Base-by-base conservation (phyloP, 2,113 vertebrate genomes). In the Gadus macrocephalus region DNA sequence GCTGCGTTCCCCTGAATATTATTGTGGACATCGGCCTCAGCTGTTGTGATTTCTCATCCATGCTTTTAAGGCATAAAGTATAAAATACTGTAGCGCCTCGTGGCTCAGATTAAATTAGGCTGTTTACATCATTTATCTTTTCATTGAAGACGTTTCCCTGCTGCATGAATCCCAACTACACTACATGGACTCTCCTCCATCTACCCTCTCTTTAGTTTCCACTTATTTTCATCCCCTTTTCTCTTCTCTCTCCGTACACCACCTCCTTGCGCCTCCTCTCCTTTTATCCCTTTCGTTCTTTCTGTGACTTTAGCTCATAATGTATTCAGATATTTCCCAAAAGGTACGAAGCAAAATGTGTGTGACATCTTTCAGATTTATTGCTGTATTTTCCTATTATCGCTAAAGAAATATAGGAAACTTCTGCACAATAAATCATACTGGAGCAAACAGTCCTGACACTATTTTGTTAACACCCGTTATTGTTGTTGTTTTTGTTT, bases 361-460 rank as follows among this genome's bases (percentile, higher is more conserved):
- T 58, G 42, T 92, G 90, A 92, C 91, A 90, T 88, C 42, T 90
- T 92, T 73, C 88, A 92, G 91, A 92, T 92, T 91, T 92, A 92
- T 92, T 91, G 88, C 90, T 88, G 87, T 90, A 91, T 91, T 91
- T 92, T 91, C 86, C 82, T 92, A 91, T 92, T 91, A 92, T 90
- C 78, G 83, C 83, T 80, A 86, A 87, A 90, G 85, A 90, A 90
- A 92, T 91, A 89, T 85, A 92, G 84, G 84, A 83, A 91, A 84
- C 91, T 90, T 81, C 88, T 81, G 74, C 78, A 81, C 81, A 89
- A 92, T 92, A 91, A 92, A 92, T 92, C 90, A 92, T 83, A 77
- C 82, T 78, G 86, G n/a, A 87, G 83, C 75, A 83, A 91, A 80
- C 77, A 74, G 79, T 68, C 78, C 84, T 77, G 81, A 79, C 81